Conservation (phyloP, 2,888 invertebrate genomes). For the Pandemis cinnamomeana region DNA sequence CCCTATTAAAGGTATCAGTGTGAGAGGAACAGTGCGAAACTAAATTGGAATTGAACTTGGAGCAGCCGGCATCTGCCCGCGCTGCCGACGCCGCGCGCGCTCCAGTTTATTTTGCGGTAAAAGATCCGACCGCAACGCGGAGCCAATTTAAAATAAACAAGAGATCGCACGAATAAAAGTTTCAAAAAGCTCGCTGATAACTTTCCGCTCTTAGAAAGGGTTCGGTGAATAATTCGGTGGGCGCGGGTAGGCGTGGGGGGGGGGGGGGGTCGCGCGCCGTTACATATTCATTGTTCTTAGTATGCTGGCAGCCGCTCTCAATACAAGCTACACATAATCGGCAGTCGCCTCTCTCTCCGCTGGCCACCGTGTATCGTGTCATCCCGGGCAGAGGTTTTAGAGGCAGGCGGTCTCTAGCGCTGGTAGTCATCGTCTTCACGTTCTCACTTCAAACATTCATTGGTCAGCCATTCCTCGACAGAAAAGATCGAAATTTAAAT, state of each 20-base stretch:
- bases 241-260: neutral
- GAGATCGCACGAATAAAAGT: slow-evolving; percentile 14
- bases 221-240: slow-evolving; percentile 15
- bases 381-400: no score
- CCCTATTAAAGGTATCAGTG: no score
- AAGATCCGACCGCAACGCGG: slow-evolving; percentile 2
- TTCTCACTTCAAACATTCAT: no score
- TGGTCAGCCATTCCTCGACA: no score
- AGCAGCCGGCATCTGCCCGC: neutral
- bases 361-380: no score
- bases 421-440: no score
- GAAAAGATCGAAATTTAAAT: no score
- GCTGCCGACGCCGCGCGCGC: neutral
- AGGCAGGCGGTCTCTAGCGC: no score
- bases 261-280: neutral
- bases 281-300: slow-evolving; percentile 10
- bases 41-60: no score
- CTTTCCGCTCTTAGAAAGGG: slow-evolving; percentile 10
- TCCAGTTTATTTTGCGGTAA: slow-evolving; percentile 11
- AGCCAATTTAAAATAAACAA: slow-evolving; percentile 21
- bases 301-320: neutral
- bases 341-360: no score
- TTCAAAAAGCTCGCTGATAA: slow-evolving; percentile 15
- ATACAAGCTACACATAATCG: no score
- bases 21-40: no score